Evolutionary conservation across 2,113 vertebrate species (phyloP).

Genomic region (Condylura cristata): DNA sequence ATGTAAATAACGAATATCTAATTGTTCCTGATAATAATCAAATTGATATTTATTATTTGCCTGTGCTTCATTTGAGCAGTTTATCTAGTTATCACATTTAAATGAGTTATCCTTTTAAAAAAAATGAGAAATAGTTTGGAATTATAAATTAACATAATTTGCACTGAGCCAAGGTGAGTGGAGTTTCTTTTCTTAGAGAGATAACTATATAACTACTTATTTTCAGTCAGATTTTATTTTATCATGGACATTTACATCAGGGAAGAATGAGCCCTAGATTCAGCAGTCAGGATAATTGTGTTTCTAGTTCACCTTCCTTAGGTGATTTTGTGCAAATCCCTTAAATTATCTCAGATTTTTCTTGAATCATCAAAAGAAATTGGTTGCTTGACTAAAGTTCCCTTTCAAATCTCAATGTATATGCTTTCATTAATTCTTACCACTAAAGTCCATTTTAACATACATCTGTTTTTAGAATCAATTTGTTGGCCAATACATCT

Average conservation of each 20-base stretch:
- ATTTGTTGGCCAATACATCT: not conserved
- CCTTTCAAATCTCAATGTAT: not conserved
- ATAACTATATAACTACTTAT: not conserved
- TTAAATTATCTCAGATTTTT: not conserved
- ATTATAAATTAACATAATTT: not conserved
- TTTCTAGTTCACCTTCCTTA: not conserved
- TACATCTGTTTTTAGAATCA: not conserved
- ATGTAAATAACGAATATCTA: not conserved
- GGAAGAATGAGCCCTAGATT: not conserved
- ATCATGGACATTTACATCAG: not conserved
- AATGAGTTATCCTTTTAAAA: not conserved
- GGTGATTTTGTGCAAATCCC: not conserved
- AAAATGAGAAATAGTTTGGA: not conserved
- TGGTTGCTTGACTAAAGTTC: not conserved
- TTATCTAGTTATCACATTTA: not conserved
- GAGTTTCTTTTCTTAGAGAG: not conserved
- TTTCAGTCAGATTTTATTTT: slow-evolving; percentile 1
- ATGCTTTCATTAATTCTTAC: not conserved
- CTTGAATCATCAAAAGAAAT: not conserved
- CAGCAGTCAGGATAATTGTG: not conserved
- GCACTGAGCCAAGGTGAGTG: not conserved
- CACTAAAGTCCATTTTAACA: not conserved
- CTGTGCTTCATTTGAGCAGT: not conserved
- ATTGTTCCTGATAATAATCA: not conserved
- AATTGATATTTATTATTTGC: slow-evolving; percentile 24